Evolutionary conservation across 2,888 invertebrate species (phyloP).

Genomic region (Deilephila elpenor): DNA sequence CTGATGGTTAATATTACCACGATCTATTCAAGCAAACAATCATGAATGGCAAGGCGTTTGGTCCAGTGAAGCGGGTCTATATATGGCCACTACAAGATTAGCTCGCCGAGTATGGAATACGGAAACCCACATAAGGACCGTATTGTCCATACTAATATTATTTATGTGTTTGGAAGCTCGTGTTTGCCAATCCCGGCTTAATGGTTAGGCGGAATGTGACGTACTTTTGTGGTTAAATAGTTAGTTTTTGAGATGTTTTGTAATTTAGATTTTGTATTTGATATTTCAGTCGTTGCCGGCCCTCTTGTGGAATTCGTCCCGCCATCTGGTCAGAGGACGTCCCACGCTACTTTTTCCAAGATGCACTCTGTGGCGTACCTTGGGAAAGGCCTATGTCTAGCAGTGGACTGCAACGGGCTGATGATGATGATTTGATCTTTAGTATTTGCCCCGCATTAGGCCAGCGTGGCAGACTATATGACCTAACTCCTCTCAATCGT

Average conservation of each 20-base stretch:
- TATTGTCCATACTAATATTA: slow-evolving; percentile 20
- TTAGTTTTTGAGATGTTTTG: neutral
- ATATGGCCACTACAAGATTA: slow-evolving; percentile 5
- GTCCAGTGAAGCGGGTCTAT: neutral
- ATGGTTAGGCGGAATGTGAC: neutral
- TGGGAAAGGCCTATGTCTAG: too few species aligned
- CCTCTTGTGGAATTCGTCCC: too few species aligned
- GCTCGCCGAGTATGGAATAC: slow-evolving; percentile 2
- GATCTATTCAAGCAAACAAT: neutral
- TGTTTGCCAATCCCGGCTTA: slow-evolving; percentile 2
- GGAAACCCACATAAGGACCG: slow-evolving; percentile 18
- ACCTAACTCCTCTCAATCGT: too few species aligned
- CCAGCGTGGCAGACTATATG: too few species aligned
- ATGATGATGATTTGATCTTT: too few species aligned
- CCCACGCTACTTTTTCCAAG: too few species aligned
- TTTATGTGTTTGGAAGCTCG: slow-evolving; percentile 1
- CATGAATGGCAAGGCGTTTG: slow-evolving; percentile 16
- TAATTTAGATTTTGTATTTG: neutral
- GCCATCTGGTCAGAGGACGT: too few species aligned
- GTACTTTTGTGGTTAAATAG: neutral
- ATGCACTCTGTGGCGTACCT: too few species aligned
- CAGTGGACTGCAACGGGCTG: too few species aligned
- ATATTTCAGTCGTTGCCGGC: too few species aligned
- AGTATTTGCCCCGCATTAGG: too few species aligned
- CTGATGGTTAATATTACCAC: too few species aligned